Evolutionary conservation across 2,888 invertebrate genomes (phyloP).

Genomic region (Siphlonurus alternatus): DNA sequence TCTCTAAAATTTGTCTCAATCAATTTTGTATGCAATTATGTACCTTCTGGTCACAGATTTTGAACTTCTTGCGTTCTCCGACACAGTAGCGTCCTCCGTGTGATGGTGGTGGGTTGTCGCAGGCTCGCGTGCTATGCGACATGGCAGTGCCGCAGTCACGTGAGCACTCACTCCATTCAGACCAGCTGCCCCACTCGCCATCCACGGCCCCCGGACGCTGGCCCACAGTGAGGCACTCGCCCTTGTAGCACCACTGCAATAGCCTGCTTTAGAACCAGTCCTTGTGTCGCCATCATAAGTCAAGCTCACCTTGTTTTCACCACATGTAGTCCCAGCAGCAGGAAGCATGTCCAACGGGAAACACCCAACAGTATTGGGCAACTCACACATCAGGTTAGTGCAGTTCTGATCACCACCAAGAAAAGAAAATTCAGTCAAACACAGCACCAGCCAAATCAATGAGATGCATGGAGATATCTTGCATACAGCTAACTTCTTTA

Average conservation of each 20-base stretch:
- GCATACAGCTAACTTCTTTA: too few relatives aligned
- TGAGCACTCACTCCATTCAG: constrained; percentile 30
- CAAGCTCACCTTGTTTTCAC: constrained; percentile 18
- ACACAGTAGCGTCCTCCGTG: constrained; percentile 35
- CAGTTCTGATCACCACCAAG: constrained; percentile 29
- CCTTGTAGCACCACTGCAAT: constrained; percentile 35
- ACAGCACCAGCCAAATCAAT: too few relatives aligned
- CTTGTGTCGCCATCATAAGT: background rate
- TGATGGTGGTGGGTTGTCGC: constrained; percentile 32
- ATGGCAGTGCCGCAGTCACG: constrained; percentile 36
- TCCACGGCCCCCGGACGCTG: constrained; percentile 31
- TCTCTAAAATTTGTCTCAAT: too few relatives aligned
- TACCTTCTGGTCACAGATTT: constrained; percentile 33
- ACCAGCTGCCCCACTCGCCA: constrained; percentile 36
- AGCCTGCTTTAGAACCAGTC: constrained; percentile 16
- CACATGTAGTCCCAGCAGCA: constrained; percentile 37
- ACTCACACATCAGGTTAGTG: constrained; percentile 32
- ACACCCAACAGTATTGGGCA: constrained; percentile 32
- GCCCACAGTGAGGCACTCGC: constrained; percentile 32
- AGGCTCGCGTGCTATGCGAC: constrained; percentile 27
- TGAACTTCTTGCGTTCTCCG: constrained; percentile 31
- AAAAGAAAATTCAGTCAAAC: too few relatives aligned
- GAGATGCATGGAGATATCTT: too few relatives aligned
- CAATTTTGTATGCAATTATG: too few relatives aligned
- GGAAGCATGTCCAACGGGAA: constrained; percentile 33